Conservation (phyloP, 2,888 invertebrate genomes). For the Leptinotarsa juncta region DNA sequence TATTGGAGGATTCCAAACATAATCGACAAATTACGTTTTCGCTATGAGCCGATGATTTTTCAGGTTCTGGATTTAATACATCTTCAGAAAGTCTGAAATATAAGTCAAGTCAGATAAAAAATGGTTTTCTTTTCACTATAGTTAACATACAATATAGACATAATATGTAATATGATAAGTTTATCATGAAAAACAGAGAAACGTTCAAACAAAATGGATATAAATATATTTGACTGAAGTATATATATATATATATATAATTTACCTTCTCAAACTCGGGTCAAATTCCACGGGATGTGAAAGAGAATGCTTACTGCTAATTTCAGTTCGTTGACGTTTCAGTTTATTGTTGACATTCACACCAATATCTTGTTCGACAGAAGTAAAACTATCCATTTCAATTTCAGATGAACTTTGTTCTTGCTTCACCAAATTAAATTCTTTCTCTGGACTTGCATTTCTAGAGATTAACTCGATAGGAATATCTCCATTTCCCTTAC, state of each 20-base stretch:
- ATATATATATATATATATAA: neutral
- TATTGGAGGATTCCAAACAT: neutral
- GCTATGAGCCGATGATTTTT: neutral
- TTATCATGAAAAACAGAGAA: no score
- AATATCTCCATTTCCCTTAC: neutral
- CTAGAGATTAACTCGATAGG: neutral
- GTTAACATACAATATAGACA: no score
- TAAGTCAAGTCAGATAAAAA: no score
- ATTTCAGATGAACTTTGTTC: neutral
- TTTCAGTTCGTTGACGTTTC: neutral
- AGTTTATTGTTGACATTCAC: neutral
- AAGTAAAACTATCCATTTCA: neutral
- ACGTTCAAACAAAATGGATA: no score
- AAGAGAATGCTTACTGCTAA: neutral
- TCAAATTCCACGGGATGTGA: neutral
- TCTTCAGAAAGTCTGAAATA: neutral
- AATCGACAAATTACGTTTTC: neutral
- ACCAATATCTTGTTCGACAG: neutral
- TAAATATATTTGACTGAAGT: neutral
- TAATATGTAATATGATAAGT: no score
- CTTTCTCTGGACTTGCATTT: neutral
- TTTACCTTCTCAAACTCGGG: neutral
- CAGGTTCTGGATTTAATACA: neutral
- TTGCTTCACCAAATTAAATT: neutral
- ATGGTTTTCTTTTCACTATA: no score